Evolutionary conservation across 2,888 invertebrate species (phyloP).

Genomic region (Cataglyphis livida): DNA sequence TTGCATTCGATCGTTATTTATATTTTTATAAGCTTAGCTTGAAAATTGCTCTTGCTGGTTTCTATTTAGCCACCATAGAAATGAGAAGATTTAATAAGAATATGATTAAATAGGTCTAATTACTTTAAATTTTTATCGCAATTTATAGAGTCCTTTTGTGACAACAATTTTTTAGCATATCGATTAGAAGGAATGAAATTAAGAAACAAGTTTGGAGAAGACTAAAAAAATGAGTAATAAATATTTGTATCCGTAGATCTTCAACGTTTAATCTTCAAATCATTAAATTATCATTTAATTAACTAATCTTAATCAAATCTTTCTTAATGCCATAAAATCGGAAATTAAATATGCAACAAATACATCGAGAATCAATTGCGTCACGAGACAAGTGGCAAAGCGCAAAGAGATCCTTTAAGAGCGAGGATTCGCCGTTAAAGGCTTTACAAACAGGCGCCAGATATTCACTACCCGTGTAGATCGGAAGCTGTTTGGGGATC

Average conservation of each 20-base stretch:
- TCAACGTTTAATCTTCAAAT: not conserved
- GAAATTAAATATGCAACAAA: not conserved
- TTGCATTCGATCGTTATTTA: conserved; percentile 8
- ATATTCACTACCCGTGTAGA: conserved; percentile 70
- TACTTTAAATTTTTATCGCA: not conserved
- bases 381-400: conserved; percentile 8
- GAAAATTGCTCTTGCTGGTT: not conserved
- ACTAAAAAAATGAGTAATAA: not conserved
- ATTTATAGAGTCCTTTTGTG: not conserved
- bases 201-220: not conserved
- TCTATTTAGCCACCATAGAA: not conserved
- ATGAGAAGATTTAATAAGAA: not conserved
- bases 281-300: not conserved
- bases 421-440: conserved; percentile 71
- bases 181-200: not conserved
- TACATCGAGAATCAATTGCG: not conserved
- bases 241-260: not conserved
- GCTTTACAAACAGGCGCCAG: conserved; percentile 75
- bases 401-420: conserved; percentile 66
- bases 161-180: not conserved
- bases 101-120: not conserved
- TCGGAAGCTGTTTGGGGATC: conserved; percentile 63
- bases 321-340: not conserved
- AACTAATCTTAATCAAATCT: not conserved
- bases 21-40: not conserved